These are phyloP conservation scores for Trichechus manatus DNA, from an alignment of 2,113 vertebrate genomes.

Conservation along the genomic window DNA sequence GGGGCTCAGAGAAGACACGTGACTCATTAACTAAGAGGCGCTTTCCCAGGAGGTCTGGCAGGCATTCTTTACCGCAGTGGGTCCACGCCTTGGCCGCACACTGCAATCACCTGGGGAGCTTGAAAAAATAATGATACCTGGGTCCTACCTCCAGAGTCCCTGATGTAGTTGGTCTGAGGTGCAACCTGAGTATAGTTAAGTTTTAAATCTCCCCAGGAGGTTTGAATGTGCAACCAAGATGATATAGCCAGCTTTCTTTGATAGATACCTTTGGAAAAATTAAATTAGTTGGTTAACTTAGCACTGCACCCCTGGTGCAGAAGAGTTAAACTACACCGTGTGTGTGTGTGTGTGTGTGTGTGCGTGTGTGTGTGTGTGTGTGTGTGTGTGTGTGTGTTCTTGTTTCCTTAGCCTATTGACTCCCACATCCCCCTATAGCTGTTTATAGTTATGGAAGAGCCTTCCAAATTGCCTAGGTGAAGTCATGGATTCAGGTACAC, in stretches of 20 bases:
- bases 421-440: not conserved
- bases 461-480: constrained; percentile 3
- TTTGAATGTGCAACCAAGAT: not conserved
- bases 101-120: not conserved
- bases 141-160: not conserved
- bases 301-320: not conserved
- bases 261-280: not conserved
- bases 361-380: not conserved
- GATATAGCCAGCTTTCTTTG: not conserved
- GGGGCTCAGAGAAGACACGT: not conserved
- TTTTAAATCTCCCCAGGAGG: not conserved
- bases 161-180: not conserved
- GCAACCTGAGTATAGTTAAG: not conserved
- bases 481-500: not conserved
- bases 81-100: not conserved
- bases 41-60: not conserved
- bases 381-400: not conserved
- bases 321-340: not conserved
- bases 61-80: not conserved
- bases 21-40: not conserved
- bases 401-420: not conserved
- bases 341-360: not conserved
- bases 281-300: constrained; percentile 25
- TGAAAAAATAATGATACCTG: too few species aligned
- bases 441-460: not conserved